Conservation (phyloP, 2,113 vertebrate species). For the Neotoma lepida region DNA sequence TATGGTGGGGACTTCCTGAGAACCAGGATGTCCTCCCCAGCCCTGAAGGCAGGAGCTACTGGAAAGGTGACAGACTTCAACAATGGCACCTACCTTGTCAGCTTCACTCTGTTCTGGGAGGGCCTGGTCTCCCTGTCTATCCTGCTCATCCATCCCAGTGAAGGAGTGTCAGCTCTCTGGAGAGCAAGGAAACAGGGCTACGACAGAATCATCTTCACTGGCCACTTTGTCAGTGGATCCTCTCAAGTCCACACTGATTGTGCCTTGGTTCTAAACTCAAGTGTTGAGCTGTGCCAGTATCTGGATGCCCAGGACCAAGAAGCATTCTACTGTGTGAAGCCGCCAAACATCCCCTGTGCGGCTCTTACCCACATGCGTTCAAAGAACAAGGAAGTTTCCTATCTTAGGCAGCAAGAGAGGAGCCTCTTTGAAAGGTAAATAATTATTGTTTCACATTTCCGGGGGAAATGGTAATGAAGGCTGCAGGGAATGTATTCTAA, state of each 20-base stretch:
- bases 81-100: slow-evolving; percentile 31
- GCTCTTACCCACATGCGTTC: slow-evolving; percentile 61
- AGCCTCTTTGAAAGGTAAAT: slow-evolving; percentile 75
- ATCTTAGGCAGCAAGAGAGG: slow-evolving; percentile 65
- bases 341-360: slow-evolving; percentile 51
- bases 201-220: slow-evolving; percentile 72
- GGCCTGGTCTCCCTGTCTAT: background rate
- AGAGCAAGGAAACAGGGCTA: slow-evolving; percentile 4
- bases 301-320: slow-evolving; percentile 68
- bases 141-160: slow-evolving; percentile 19
- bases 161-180: slow-evolving; percentile 32
- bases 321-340: slow-evolving; percentile 73
- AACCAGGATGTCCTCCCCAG: slow-evolving; percentile 15
- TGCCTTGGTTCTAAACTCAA: slow-evolving; percentile 59
- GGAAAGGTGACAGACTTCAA: slow-evolving; percentile 37
- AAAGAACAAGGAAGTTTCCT: slow-evolving; percentile 66
- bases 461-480: background rate
- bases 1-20: slow-evolving; percentile 23
- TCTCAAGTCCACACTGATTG: slow-evolving; percentile 58
- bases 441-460: background rate
- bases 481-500: background rate
- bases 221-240: slow-evolving; percentile 61
- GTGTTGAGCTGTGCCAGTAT: slow-evolving; percentile 66
- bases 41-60: background rate
- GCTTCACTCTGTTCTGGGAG: slow-evolving; percentile 41